These are phyloP conservation scores for Drosophila longiperda DNA, from an alignment of 2,888 invertebrate genomes.

Conservation along the genomic window DNA sequence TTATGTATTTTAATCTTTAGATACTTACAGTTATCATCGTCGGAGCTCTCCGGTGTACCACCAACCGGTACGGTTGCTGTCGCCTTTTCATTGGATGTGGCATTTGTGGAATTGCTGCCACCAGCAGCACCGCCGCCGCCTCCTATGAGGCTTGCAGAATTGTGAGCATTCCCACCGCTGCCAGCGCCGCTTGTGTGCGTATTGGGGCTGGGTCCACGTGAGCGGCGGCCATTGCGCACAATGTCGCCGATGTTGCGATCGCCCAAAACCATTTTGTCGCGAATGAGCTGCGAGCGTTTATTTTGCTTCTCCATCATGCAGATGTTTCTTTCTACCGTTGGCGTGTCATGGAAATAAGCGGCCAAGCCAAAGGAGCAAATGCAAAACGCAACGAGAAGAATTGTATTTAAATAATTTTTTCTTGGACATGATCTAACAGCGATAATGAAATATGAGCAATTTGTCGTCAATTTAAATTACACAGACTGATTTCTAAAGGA, in stretches of 20 bases:
- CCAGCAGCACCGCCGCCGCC: constrained; percentile 36
- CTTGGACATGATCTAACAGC: neutral
- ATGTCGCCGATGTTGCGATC: constrained; percentile 92
- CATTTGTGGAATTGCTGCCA: constrained; percentile 52
- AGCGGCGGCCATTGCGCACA: constrained; percentile 93
- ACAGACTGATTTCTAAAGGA: constrained; percentile 25
- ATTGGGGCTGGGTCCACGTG: constrained; percentile 96
- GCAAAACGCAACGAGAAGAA: constrained; percentile 10
- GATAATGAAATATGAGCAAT: neutral
- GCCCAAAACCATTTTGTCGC: constrained; percentile 92
- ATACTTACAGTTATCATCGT: constrained; percentile 92
- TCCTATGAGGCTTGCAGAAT: constrained; percentile 45
- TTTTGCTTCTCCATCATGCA: constrained; percentile 81
- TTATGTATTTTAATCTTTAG: neutral
- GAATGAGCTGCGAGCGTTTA: constrained; percentile 82
- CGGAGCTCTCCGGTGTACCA: constrained; percentile 92
- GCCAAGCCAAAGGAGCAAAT: constrained; percentile 26
- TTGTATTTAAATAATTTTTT: neutral
- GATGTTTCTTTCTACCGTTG: constrained; percentile 37
- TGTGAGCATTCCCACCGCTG: constrained; percentile 48
- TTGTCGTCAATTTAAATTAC: neutral
- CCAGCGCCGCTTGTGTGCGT: constrained; percentile 86
- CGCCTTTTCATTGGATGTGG: constrained; percentile 53
- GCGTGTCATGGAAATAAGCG: constrained; percentile 31
- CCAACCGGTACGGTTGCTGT: constrained; percentile 68